Base-by-base conservation (phyloP, 2,797 vertebrate genomes). In the Pantherophis alleghaniensis region DNA sequence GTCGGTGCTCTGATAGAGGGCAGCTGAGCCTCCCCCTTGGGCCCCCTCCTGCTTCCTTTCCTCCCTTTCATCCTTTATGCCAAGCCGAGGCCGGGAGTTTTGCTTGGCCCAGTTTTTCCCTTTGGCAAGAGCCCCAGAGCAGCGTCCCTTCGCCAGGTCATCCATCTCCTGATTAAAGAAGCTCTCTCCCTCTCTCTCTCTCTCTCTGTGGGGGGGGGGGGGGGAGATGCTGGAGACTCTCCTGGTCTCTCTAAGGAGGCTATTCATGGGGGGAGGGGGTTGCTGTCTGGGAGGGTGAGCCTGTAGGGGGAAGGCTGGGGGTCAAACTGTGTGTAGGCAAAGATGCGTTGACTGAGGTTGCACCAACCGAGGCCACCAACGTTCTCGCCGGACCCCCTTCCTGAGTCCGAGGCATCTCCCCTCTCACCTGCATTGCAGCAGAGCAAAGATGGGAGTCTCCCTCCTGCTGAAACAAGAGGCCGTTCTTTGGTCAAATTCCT, bases 201-300 rank as follows among this genome's bases (percentile, higher is more conserved):
- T 16, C 56, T 47, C 63, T 18, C 83, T 87, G 7, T 47, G 47
- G 5, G 47, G 6, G 51, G 60, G 9, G 5, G n/a, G 28, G 63
- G 5, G 42, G 42, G 51, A 42, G 32, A 42, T 51, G 42, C 13
- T 26, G 55, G 14, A 42, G 32, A 1, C 0, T 12, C 4, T 42
- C 7, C 47, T 26, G 26, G 42, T 28, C 66, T 63, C 90, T 87
- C 92, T 95, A 94, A 93, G 92, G 42, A 92, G 95, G 91, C 93
- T 93, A 55, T 92, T 89, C 37, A 3, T 1, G 57, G n/a, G 42
- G 66, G 86, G 42, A 42, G 42, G 24, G 74, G 86, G 91, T 66
- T 20, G 61, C 88, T 92, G 89, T 91, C 91, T 93, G 90, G 86
- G 92, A 87, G 26, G 37, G 94, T 92, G 18, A 69, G 92, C 92